Conservation (phyloP, 1,140 invertebrate genomes). For the Zaprionus lachaisei region DNA sequence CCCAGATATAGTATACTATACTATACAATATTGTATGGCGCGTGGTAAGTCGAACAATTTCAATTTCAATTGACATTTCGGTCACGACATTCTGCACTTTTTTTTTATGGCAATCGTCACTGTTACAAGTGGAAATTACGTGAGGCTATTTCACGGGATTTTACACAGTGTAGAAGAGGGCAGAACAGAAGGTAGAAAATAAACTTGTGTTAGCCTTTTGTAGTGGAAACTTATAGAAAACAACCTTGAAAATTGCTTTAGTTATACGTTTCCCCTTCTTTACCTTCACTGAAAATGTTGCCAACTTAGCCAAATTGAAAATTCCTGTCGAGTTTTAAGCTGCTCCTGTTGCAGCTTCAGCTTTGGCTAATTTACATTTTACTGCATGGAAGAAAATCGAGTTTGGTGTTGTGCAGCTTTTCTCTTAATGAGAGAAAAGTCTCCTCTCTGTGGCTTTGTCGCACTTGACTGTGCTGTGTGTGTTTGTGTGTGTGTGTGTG, state of each 20-base stretch:
- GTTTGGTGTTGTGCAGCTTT: neutral
- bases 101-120: slow-evolving; percentile 38
- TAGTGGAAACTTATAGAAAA: slow-evolving; percentile 1
- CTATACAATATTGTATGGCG: neutral
- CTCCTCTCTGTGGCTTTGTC: slow-evolving; percentile 2
- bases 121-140: slow-evolving; percentile 35
- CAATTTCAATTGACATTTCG: slow-evolving; percentile 18
- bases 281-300: neutral
- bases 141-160: slow-evolving; percentile 28
- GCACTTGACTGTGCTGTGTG: neutral
- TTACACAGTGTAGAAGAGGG: neutral
- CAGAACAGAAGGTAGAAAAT: neutral
- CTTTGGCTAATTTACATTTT: slow-evolving; percentile 9
- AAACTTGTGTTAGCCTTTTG: neutral
- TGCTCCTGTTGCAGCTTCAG: neutral
- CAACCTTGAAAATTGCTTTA: slow-evolving; percentile 7
- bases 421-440: slow-evolving; percentile 18
- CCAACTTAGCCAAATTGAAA: slow-evolving; percentile 1
- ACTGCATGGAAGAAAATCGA: neutral
- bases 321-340: slow-evolving; percentile 1
- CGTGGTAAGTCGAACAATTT: slow-evolving; percentile 7
- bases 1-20: neutral
- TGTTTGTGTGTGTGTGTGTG: neutral
- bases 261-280: neutral
- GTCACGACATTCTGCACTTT: slow-evolving; percentile 26